A percentile compares a stretch with the other conserved stretches of the same genome.
Evolutionary conservation across 2,888 invertebrate species (phyloP).

Genomic region (Halictus ligatus): DNA sequence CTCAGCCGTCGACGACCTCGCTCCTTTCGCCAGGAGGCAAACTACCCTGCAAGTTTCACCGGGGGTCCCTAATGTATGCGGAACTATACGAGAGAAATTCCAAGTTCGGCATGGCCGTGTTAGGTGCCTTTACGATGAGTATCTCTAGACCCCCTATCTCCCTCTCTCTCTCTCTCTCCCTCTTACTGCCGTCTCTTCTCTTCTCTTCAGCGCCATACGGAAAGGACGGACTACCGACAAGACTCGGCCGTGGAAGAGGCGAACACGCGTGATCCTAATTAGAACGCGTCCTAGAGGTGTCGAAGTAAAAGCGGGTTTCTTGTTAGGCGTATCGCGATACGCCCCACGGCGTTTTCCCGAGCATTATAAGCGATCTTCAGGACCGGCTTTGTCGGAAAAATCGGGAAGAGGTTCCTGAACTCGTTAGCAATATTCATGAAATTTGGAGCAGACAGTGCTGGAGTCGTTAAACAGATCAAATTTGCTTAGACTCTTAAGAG

Average conservation of each 20-base stretch:
- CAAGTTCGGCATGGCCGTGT: conserved; percentile 80
- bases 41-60: conserved; percentile 82
- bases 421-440: background rate
- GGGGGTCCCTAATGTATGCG: conserved; percentile 83
- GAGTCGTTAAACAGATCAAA: background rate
- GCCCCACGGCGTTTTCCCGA: conserved; percentile 38
- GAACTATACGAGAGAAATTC: conserved; percentile 81
- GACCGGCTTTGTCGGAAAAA: conserved; percentile 17
- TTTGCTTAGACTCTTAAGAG: background rate
- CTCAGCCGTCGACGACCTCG: conserved; percentile 67
- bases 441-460: background rate
- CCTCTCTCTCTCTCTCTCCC: background rate
- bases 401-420: background rate
- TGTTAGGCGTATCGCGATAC: conserved; percentile 62
- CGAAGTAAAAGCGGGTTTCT: conserved; percentile 74
- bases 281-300: conserved; percentile 79
- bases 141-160: conserved; percentile 40
- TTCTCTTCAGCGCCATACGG: conserved; percentile 30
- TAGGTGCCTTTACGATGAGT: conserved; percentile 75
- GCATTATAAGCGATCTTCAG: conserved; percentile 7
- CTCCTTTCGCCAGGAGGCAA: conserved; percentile 78
- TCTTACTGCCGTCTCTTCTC: background rate
- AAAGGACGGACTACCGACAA: conserved; percentile 59
- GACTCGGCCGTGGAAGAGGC: conserved; percentile 68
- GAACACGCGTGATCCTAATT: conserved; percentile 84